Evolutionary conservation across 2,888 invertebrate species (phyloP), one percentile per base, ranked within the genome.

Genomic region (Pteria penguin): DNA sequence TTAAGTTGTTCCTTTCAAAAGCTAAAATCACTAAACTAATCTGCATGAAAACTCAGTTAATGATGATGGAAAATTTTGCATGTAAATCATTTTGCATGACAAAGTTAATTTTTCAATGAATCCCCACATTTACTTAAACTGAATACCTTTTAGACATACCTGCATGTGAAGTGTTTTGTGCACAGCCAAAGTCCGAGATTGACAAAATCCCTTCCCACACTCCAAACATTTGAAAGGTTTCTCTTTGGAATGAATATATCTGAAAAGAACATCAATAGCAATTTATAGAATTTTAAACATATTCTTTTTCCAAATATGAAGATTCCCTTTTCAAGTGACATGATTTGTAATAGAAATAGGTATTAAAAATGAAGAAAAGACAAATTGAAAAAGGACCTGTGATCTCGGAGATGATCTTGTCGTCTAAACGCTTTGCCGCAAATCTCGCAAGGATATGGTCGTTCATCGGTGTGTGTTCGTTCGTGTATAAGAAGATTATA

Each of bases 401-500:
- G 94, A 84, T 94, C 94, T 78, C 94, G 86, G 18, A 94, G 92
- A 87, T 94, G 94, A 93, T 99, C 99, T 93, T 99, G 98, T 90
- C 99, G 94, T 87, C 99, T 94, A 93, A 99, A 99, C 18, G 98
- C 97, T 93, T 99, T 99, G 75, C 97, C 97, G 92, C 99, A 99
- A 88, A 98, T 97, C 93, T 99, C 98, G 93, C 99, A 99, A 63
- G 97, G 96, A 92, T 98, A 99, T 0, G 98, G 98, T 72, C 98
- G 94, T 93, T 99, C 99, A 91, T 98, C 98, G 8, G 98, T 99
- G 92, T 99, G 98, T 1, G 98, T 99, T 88, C 98, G 94, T 91
- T 98, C 98, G 94, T 99, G 99, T 86, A 99, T 99, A 85, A 98
- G 94, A 90, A 99, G 94, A 93, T 99, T 99, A 93, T 98, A 99